Conservation (phyloP, 2,797 vertebrate genomes). For the Sebastes taczanowskii region DNA sequence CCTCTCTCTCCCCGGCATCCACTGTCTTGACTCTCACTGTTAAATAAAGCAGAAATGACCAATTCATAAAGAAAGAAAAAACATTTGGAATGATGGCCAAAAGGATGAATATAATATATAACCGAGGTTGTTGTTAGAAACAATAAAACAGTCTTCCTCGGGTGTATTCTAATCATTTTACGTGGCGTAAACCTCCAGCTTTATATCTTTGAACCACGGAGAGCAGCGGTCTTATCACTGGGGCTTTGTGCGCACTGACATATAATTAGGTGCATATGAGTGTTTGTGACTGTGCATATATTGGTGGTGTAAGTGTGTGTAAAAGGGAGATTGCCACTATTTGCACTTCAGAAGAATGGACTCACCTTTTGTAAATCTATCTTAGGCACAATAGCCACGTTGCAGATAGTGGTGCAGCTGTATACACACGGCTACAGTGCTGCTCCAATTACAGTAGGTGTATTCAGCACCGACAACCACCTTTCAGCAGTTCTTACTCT, state of each 20-base stretch:
- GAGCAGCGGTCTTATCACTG: not conserved
- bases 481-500: constrained; percentile 16
- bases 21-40: not conserved
- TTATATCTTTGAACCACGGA: not conserved
- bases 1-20: not conserved
- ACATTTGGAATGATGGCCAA: not conserved
- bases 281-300: constrained; percentile 53
- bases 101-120: not conserved
- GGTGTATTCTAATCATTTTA: not conserved
- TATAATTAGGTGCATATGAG: constrained; percentile 13
- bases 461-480: constrained; percentile 13
- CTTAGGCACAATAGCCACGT: constrained; percentile 1
- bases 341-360: constrained; percentile 66
- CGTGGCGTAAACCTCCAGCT: not conserved
- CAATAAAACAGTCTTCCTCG: too few species aligned
- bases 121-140: not conserved
- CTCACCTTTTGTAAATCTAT: constrained; percentile 46
- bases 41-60: not conserved
- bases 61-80: not conserved
- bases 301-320: constrained; percentile 13
- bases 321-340: constrained; percentile 43
- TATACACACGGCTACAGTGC: constrained; percentile 29
- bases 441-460: not conserved
- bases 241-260: not conserved
- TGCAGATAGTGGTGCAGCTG: constrained; percentile 47